Evolutionary conservation across 2,113 vertebrate species (phyloP).

Genomic region (Procavia capensis): DNA sequence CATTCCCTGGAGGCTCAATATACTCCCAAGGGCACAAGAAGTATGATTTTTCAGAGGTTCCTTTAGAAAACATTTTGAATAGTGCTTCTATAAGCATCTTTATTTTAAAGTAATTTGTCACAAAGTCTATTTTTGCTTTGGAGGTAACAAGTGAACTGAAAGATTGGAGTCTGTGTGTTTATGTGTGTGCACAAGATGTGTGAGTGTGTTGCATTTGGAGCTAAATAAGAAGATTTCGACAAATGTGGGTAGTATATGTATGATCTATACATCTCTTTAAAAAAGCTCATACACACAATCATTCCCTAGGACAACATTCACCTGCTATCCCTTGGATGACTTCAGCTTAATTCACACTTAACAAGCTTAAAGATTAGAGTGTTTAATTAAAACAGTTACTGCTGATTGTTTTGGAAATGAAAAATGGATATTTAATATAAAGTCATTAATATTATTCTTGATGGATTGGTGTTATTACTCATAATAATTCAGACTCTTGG

Average conservation of each 20-base stretch:
- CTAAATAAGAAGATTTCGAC: background rate
- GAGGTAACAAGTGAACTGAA: background rate
- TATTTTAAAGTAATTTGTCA: background rate
- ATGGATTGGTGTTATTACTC: slow-evolving; percentile 49
- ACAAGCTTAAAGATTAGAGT: slow-evolving; percentile 54
- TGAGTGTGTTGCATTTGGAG: background rate
- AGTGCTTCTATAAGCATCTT: background rate
- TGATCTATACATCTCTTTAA: background rate
- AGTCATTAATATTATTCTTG: slow-evolving; percentile 54
- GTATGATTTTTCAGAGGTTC: background rate
- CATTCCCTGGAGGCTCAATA: background rate
- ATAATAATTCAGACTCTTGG: slow-evolving; percentile 35
- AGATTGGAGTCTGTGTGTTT: background rate
- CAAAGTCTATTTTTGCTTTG: background rate
- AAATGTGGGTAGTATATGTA: background rate
- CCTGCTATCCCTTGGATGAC: slow-evolving; percentile 35
- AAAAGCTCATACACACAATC: background rate
- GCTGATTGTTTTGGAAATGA: slow-evolving; percentile 62
- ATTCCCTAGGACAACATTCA: slow-evolving; percentile 54
- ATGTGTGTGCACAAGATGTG: background rate
- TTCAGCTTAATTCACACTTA: slow-evolving; percentile 65
- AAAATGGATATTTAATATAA: slow-evolving; percentile 56
- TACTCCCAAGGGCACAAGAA: background rate
- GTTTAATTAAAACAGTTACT: slow-evolving; percentile 57
- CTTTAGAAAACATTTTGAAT: slow-evolving; percentile 38